Evolutionary conservation across 1,140 invertebrate genomes (phyloP).

Genomic region (Lepidurus packardi): DNA sequence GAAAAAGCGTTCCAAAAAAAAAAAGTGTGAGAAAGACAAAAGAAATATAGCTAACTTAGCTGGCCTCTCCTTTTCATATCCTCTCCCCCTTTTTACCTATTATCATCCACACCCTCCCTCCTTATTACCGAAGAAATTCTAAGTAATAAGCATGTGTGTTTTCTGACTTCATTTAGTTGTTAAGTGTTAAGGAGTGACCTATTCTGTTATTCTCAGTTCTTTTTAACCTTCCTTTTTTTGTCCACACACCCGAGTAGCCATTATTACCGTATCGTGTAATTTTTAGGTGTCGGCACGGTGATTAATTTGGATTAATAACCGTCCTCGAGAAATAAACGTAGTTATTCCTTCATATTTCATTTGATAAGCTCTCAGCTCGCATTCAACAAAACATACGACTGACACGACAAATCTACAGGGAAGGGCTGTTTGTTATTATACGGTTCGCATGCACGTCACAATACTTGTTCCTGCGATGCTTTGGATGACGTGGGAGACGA

Average conservation of each 20-base stretch:
- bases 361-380: not conserved
- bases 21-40: no score
- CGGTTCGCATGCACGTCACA: not conserved
- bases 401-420: not conserved
- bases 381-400: not conserved
- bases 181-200: conserved; percentile 19
- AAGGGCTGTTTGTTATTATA: not conserved
- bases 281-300: conserved; percentile 14
- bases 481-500: not conserved
- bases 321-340: conserved; percentile 9
- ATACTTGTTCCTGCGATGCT: not conserved
- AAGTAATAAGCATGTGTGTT: conserved; percentile 16
- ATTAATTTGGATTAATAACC: conserved; percentile 16
- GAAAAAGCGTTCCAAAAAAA: no score
- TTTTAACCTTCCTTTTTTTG: not conserved
- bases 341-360: conserved; percentile 17
- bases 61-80: not conserved
- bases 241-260: not conserved
- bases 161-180: conserved; percentile 10
- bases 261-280: conserved; percentile 22
- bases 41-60: no score
- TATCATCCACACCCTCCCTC: not conserved
- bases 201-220: conserved; percentile 22
- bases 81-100: conserved; percentile 6
- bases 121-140: not conserved